Conservation (phyloP, 2,113 vertebrate species). For the Grallaria varia region DNA sequence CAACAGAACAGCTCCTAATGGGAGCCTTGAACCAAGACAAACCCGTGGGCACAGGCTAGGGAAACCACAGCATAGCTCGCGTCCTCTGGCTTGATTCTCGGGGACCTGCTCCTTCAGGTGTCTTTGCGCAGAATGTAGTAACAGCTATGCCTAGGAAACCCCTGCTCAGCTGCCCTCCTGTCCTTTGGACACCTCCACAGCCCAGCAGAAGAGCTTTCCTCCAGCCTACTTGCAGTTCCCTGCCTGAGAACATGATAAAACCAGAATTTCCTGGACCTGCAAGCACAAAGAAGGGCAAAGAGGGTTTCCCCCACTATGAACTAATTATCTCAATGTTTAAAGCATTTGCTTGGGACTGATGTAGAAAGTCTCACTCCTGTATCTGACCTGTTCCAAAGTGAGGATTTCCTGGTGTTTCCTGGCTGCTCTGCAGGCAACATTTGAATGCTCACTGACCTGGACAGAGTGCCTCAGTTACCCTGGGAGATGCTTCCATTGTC, state of each 20-base stretch:
- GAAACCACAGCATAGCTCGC: background rate
- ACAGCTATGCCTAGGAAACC: background rate
- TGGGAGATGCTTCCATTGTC: background rate
- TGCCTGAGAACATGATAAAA: background rate
- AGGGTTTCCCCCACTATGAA: background rate
- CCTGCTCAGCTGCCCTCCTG: background rate
- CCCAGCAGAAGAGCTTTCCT: background rate
- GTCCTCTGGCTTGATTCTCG: background rate
- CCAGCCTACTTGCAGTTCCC: background rate
- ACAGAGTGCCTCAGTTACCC: background rate
- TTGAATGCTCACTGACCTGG: fast-evolving
- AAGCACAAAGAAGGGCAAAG: background rate
- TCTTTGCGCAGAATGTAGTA: background rate
- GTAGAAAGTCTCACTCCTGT: background rate
- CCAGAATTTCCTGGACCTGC: background rate
- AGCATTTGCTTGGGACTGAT: background rate
- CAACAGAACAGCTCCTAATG: background rate
- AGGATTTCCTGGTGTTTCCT: background rate
- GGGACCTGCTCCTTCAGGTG: background rate
- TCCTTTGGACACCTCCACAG: background rate
- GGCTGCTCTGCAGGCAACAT: background rate
- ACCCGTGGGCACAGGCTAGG: background rate
- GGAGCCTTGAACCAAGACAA: background rate
- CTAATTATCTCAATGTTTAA: background rate
- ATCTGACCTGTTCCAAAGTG: background rate